phyloP scores from a whole-genome alignment of 2,113 vertebrate species.

The Microcebus lehilahytsara region DNA sequence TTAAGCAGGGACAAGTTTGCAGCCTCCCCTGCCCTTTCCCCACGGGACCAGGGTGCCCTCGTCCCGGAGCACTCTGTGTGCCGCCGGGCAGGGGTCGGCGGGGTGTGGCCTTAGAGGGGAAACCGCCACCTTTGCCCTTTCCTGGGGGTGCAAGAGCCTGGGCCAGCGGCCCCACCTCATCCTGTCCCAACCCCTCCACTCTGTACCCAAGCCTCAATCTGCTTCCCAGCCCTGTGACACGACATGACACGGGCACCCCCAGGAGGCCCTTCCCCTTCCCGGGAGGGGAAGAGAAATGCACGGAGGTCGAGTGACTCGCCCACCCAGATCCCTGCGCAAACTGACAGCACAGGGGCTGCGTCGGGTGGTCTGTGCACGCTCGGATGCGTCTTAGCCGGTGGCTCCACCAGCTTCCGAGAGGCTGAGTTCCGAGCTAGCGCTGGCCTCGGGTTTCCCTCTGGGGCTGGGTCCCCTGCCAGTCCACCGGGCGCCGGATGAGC shows the following conservation, averaged over 20 bases:
- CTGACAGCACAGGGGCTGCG: background rate
- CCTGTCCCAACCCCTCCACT: background rate
- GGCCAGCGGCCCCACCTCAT: background rate
- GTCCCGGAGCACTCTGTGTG: background rate
- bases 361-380: fast-evolving
- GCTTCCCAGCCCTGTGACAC: background rate
- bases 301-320: too few species aligned
- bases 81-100: background rate
- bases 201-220: background rate
- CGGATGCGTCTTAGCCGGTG: fast-evolving
- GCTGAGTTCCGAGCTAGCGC: background rate
- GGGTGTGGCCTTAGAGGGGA: too few species aligned
- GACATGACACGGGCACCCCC: background rate
- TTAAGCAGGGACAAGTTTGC: slow-evolving; percentile 28
- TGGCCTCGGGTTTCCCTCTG: background rate
- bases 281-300: background rate
- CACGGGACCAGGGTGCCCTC: background rate
- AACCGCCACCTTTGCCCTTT: fast-evolving
- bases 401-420: background rate
- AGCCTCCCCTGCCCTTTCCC: background rate
- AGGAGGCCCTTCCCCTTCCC: background rate
- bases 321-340: too few species aligned
- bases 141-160: background rate
- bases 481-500: background rate
- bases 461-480: background rate